Evolutionary conservation across 2,113 vertebrate species (phyloP).

Genomic region (Camelus dromedarius): DNA sequence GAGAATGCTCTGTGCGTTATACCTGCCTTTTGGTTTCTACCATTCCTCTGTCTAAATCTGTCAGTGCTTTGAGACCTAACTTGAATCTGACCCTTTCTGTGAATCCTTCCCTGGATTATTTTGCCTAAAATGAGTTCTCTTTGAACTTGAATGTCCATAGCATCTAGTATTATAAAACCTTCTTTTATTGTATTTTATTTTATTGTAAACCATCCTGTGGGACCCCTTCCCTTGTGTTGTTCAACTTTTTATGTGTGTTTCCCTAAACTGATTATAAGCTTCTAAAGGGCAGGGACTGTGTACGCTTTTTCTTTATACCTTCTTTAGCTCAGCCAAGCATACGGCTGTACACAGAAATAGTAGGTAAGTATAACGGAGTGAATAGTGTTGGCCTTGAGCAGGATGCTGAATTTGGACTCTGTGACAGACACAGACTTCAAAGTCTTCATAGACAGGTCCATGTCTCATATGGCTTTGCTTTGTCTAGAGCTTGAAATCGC

Average conservation of each 20-base stretch:
- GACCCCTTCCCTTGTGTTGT: background rate
- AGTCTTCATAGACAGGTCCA: background rate
- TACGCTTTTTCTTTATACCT: background rate
- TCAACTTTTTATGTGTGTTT: background rate
- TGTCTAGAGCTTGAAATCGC: background rate
- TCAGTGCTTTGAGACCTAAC: background rate
- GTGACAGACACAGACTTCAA: slow-evolving; percentile 3
- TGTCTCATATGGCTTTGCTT: background rate
- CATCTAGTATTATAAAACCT: background rate
- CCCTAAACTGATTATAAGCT: background rate
- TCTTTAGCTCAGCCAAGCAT: background rate
- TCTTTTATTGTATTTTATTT: background rate
- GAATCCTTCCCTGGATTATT: background rate
- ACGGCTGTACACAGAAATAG: background rate
- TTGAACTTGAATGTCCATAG: background rate
- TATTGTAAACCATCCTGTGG: background rate
- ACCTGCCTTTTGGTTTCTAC: background rate
- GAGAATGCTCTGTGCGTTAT: background rate
- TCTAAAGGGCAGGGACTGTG: background rate
- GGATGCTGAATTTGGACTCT: background rate
- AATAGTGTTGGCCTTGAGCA: background rate
- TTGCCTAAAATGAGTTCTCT: background rate
- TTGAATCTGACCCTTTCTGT: background rate
- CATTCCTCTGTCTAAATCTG: background rate
- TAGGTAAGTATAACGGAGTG: background rate